A percentile compares a stretch with the other conserved stretches of the same genome.
Evolutionary conservation across 2,888 invertebrate genomes (phyloP).

Genomic region (Galeruca laticollis): DNA sequence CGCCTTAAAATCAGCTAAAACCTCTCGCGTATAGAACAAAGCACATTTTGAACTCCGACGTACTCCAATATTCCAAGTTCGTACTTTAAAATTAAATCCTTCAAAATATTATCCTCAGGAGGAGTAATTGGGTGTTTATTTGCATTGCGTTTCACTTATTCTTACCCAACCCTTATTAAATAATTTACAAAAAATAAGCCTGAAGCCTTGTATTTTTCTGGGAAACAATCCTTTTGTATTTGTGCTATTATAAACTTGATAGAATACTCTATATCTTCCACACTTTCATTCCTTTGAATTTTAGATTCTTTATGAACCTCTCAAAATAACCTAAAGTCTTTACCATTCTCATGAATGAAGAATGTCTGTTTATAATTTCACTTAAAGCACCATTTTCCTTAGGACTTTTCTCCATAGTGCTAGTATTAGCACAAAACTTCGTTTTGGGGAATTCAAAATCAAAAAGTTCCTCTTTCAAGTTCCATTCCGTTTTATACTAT

Average conservation of each 20-base stretch:
- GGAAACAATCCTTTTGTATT: neutral
- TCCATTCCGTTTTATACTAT: neutral
- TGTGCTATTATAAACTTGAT: neutral
- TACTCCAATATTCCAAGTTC: neutral
- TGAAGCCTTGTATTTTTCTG: neutral
- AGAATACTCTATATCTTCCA: neutral
- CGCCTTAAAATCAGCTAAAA: neutral
- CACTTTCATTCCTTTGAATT: neutral
- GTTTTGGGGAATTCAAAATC: neutral
- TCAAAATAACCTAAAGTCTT: no score
- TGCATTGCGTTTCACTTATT: no score
- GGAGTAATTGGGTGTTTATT: neutral
- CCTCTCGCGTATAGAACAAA: neutral
- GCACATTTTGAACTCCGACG: neutral
- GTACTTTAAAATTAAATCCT: neutral
- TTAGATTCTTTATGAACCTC: neutral
- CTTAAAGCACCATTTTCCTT: neutral
- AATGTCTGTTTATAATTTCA: conserved; percentile 5
- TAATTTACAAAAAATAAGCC: no score
- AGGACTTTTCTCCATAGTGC: neutral
- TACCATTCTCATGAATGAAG: neutral
- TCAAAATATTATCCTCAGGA: neutral
- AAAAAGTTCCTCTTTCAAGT: neutral
- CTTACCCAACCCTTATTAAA: no score
- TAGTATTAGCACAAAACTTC: neutral